These are phyloP conservation scores for Helicolenus hilgendorfi DNA, from an alignment of 2,797 vertebrate genomes.

Conservation along the genomic window DNA sequence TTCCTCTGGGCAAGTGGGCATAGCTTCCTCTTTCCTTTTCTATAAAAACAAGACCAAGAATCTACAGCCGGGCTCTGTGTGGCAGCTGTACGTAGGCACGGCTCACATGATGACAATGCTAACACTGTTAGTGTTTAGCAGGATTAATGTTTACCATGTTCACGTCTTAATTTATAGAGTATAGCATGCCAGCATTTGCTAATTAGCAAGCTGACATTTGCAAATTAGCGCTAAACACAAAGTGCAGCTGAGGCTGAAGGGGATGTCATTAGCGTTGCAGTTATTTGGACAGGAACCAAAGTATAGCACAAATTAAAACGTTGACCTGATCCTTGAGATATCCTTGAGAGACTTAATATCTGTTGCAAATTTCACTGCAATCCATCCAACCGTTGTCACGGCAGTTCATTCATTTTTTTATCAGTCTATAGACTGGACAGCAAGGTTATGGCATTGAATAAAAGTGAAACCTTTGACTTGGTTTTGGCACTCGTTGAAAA, in stretches of 20 bases:
- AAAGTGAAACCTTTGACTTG: not conserved
- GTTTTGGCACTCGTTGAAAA: not conserved
- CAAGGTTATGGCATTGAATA: not conserved
- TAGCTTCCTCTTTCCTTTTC: constrained; percentile 12
- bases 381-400: not conserved
- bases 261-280: not conserved
- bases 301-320: not conserved
- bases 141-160: not conserved
- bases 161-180: not conserved
- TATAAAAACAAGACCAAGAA: not conserved
- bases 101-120: not conserved
- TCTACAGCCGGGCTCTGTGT: not conserved
- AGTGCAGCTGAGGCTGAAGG: not conserved
- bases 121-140: not conserved
- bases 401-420: not conserved
- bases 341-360: not conserved
- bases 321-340: not conserved
- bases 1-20: not conserved
- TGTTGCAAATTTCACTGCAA: not conserved
- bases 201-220: not conserved
- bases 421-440: not conserved
- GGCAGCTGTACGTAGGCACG: not conserved
- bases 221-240: not conserved
- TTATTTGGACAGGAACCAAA: not conserved
- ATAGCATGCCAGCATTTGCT: not conserved